Conservation (phyloP, 2,113 vertebrate species). For the Aspidoscelis tigris region DNA sequence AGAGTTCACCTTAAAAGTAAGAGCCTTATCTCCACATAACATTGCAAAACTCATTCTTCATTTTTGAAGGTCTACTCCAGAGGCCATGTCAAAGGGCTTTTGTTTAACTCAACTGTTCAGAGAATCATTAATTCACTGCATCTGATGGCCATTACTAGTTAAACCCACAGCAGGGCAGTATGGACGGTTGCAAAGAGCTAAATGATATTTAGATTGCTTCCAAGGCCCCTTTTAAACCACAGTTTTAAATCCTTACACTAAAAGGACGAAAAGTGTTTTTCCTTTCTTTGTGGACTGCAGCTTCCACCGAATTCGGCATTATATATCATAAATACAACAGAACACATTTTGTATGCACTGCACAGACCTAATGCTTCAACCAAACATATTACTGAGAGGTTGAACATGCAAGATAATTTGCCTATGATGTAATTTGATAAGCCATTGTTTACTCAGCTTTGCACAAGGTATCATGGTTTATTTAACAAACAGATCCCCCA, state of each 20-base stretch:
- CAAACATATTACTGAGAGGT: too few relatives aligned
- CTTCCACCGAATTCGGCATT: background rate
- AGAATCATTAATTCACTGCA: background rate
- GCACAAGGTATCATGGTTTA: background rate
- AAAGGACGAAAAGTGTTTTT: background rate
- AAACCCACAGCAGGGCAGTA: background rate
- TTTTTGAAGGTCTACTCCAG: constrained; percentile 7
- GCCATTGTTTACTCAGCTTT: background rate
- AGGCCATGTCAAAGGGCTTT: background rate
- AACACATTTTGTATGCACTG: background rate
- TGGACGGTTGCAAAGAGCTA: background rate
- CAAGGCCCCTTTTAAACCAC: background rate
- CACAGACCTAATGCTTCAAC: background rate
- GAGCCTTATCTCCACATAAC: background rate
- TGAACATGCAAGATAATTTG: background rate
- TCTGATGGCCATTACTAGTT: background rate
- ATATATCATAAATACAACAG: background rate
- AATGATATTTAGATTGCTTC: background rate
- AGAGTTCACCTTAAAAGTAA: background rate
- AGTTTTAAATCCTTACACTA: background rate
- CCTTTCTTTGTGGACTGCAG: too few relatives aligned
- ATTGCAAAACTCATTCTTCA: background rate
- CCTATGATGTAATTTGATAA: background rate
- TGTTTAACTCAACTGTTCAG: background rate
- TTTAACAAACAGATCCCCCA: too few relatives aligned